These are phyloP conservation scores for Protomyctophum bolini DNA, from an alignment of 2,113 vertebrate genomes.

Conservation along the genomic window DNA sequence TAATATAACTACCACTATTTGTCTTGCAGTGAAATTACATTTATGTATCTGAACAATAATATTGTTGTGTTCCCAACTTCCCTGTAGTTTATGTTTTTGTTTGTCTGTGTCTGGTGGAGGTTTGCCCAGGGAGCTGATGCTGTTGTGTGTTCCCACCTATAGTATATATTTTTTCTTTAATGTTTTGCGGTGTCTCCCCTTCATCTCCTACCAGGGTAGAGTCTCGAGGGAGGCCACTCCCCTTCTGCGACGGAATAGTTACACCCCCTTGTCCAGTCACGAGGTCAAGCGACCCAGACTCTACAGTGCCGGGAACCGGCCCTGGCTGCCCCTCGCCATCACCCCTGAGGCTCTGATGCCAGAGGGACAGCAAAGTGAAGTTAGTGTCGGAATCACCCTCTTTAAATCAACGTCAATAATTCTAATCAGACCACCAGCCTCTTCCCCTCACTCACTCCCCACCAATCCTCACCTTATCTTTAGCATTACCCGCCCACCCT, in stretches of 20 bases:
- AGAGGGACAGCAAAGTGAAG: conserved; percentile 87
- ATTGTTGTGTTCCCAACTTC: neutral
- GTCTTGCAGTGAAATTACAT: conserved; percentile 10
- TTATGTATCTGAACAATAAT: neutral
- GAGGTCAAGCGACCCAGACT: conserved; percentile 90
- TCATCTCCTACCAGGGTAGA: conserved; percentile 81
- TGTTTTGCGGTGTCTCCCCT: conserved; percentile 69
- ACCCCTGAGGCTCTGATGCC: conserved; percentile 81
- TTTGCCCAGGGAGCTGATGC: conserved; percentile 9
- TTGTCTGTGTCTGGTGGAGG: conserved; percentile 21
- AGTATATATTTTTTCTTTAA: conserved; percentile 46
- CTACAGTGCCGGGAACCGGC: conserved; percentile 92
- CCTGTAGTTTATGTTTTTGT: conserved; percentile 18
- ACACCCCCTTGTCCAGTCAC: conserved; percentile 91
- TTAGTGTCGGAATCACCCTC: conserved; percentile 75
- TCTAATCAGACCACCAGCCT: conserved; percentile 21
- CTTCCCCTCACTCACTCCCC: conserved; percentile 32
- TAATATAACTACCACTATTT: neutral
- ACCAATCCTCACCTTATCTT: conserved; percentile 46
- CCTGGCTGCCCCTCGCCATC: conserved; percentile 81
- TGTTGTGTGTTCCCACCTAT: conserved; percentile 10
- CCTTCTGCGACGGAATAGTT: conserved; percentile 92
- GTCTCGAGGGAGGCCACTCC: conserved; percentile 81
- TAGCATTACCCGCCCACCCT: conserved; percentile 28
- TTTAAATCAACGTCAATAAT: conserved; percentile 41